Base-by-base conservation (phyloP, 2,113 vertebrate species). In the Zosterops lateralis region DNA sequence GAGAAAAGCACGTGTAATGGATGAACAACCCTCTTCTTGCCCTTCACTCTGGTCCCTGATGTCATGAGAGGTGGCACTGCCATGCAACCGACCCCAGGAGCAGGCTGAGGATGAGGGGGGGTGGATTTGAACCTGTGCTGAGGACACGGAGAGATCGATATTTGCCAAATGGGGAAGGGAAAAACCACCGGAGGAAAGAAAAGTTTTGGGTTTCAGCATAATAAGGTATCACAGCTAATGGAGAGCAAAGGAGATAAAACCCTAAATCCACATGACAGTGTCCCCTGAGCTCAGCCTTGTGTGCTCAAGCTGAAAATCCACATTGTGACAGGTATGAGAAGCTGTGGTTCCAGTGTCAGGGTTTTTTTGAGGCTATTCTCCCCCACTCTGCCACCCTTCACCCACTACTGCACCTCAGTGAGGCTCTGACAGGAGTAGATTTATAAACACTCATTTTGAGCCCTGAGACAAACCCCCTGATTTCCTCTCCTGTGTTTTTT, bases 191-290 rank as follows among this genome's bases (percentile, higher is more conserved):
- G 61, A 77, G 78, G 68, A 28, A 57, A 61, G 29, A 29, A 47
- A 34, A 17, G 4, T 57, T 87, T 72, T 3, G 7, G 38, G 29
- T 82, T 93, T 61, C 75, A 56, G 64, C 70, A 36, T 87, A 82
- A 79, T 32, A 62, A 91, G 62, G 53, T 62, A 84, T 96, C 93
- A 83, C 50, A 91, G 84, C 62, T 84, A 94, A 94, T 92, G 92
- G 95, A 94, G 47, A 70, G 38, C 53, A 82, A 81, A 76, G 90
- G 90, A 95, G 84, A 92, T 76, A 68, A 96, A 84, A 6, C 66
- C 66, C 51, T 82, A 92, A 96, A 96, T 96, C 92, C 87, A 76
- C 44, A 74, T 90, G 96, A 97, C 95, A 95, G 84, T 7, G 90
- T 95, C 95, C 74, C 80, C 94, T 71, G 91, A 81, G 92, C 89